Conservation (phyloP, 2,797 vertebrate species). For the Pseudochromis fuscus region DNA sequence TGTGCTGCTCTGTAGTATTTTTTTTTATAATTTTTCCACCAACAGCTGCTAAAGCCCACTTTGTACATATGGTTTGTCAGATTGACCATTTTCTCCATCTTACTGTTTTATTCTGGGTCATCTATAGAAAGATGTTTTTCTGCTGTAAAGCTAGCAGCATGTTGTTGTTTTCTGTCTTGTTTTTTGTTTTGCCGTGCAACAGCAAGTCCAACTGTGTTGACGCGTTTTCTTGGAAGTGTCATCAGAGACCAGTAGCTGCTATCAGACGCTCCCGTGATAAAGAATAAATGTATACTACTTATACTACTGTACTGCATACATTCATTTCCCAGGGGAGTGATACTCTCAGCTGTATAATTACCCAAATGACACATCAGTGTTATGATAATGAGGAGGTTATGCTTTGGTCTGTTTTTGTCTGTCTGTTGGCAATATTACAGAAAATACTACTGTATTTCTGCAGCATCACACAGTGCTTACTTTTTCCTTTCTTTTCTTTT, state of each 20-base stretch:
- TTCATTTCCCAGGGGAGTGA: background rate
- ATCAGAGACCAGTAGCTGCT: conserved; percentile 34
- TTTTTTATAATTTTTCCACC: background rate
- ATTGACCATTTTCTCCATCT: background rate
- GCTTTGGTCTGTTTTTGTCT: no score
- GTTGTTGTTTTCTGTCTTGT: background rate
- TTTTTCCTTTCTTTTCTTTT: no score
- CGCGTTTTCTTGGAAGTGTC: conserved; percentile 43
- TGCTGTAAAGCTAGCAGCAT: conserved; percentile 13
- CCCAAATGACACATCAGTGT: conserved; percentile 8
- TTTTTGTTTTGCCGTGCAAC: conserved; percentile 49
- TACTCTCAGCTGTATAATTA: conserved; percentile 9
- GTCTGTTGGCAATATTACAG: no score
- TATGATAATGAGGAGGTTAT: no score
- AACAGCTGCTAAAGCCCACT: background rate
- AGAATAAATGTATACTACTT: background rate
- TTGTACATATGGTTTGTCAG: background rate
- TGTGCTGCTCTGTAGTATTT: background rate
- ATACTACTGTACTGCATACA: background rate
- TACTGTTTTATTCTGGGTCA: background rate
- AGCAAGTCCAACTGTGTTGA: conserved; percentile 53
- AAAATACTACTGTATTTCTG: no score
- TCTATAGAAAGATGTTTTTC: background rate
- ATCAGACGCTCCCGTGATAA: conserved; percentile 11
- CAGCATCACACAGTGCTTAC: no score